A percentile compares a stretch with the other conserved stretches of the same genome.
Conservation (phyloP, 2,113 vertebrate species). For the Cyprinus carpio region DNA sequence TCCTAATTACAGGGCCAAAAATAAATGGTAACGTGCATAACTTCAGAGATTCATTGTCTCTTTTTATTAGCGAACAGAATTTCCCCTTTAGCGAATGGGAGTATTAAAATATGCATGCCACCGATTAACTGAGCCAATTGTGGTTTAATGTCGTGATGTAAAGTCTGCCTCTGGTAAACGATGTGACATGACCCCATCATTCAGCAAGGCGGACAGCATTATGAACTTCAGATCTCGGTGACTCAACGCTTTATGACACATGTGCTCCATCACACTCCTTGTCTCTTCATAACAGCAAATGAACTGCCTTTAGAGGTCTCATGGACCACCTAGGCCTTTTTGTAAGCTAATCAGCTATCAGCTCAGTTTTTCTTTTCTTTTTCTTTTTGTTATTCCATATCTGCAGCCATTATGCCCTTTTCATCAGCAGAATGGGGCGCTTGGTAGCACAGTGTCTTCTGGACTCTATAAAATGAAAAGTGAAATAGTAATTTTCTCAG, state of each 20-base stretch:
- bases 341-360: not conserved
- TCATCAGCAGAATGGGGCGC: conserved; percentile 1
- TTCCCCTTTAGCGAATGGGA: not conserved
- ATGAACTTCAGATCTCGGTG: conserved; percentile 28
- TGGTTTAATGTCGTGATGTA: conserved; percentile 28
- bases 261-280: not conserved
- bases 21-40: not conserved
- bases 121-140: conserved; percentile 23
- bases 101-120: conserved; percentile 25
- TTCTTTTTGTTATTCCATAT: not conserved
- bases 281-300: not conserved
- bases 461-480: conserved; percentile 17
- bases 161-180: not conserved
- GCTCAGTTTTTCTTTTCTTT: not conserved
- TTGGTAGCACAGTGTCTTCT: not conserved
- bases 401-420: not conserved
- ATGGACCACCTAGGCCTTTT: not conserved
- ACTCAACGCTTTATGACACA: conserved; percentile 25
- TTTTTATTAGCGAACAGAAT: not conserved
- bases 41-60: not conserved
- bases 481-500: conserved; percentile 33
- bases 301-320: not conserved
- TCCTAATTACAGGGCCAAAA: not conserved
- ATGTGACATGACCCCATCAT: conserved; percentile 11
- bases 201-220: not conserved